Base-by-base conservation (phyloP, 2,888 invertebrate genomes). In the Cerceris ruficornis region DNA sequence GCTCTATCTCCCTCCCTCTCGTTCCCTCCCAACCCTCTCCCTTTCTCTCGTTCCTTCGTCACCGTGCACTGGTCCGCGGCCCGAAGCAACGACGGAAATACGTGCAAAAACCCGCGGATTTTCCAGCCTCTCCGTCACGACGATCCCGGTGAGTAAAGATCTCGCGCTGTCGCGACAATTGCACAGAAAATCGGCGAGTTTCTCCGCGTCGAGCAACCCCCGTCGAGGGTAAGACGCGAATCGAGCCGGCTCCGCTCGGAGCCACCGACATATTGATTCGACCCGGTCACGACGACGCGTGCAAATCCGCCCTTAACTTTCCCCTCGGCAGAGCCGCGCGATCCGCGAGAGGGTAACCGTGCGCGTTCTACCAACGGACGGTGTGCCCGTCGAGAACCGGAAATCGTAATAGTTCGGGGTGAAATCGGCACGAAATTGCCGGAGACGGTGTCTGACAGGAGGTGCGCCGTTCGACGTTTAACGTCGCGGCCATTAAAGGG, bases 131-230 rank as follows among this genome's bases (percentile, higher is more conserved):
- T 61, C 69, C 82, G 46, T 79, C 84, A 66, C 66, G 58, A 65
- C 69, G 69, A 75, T 67, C n/a, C 55, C 57, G 83, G 83, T 83
- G 57, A 83, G 83, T 83, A 84, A 71, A 17, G n/a, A 9, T 49
- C 14, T 50, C 52, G 14, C 11, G 0, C 7, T 14, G 42, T 14
- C 59, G 4, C 13, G n/a, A 14, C 15, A 17, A 15, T 49, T 13
- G 46, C 7, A 11, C 4, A 43, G 54, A 39, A 17, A 57, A 11
- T 43, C 14, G 42, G 41, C 9, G 14, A 9, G 28, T 39, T 6
- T 52, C n/a, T 52, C 17, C 49, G 49, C 13, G 52, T 41, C n/a
- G 6, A 14, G 17, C 13, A 15, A 65, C 6, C 61, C 15, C 5
- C 49, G 8, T 14, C 64, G 55, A 9, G 55, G 57, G 61, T 57